A percentile compares a stretch with the other conserved stretches of the same genome.
phyloP scores from a whole-genome alignment of 2,113 vertebrate species.

The Chloropsis hardwickii region DNA sequence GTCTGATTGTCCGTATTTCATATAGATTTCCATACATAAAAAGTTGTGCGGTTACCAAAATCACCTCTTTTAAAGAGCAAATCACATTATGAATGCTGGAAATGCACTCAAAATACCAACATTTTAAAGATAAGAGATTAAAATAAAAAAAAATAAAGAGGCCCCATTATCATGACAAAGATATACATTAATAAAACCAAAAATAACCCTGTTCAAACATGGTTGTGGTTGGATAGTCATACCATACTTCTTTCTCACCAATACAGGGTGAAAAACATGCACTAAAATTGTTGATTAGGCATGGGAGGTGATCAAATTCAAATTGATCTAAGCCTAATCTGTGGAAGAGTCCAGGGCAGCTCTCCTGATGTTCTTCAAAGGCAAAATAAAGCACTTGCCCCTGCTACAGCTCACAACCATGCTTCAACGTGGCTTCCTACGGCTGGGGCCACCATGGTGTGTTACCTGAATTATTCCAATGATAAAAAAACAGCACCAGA shows the following conservation, averaged over 20 bases:
- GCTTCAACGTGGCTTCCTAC: constrained; percentile 28
- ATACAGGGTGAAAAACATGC: background rate
- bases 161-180: background rate
- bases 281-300: background rate
- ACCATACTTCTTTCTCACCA: background rate
- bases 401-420: constrained; percentile 39
- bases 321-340: background rate
- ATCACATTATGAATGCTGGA: background rate
- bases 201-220: constrained; percentile 41
- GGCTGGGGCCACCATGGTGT: background rate
- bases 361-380: background rate
- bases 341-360: background rate
- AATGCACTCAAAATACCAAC: background rate
- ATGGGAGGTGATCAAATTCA: background rate
- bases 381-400: background rate
- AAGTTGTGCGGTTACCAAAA: background rate
- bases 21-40: background rate
- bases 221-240: constrained; percentile 3
- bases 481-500: background rate
- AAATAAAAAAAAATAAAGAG: background rate
- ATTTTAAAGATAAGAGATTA: background rate
- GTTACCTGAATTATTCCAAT: background rate
- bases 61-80: background rate
- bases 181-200: background rate
- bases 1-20: background rate